These are phyloP conservation scores for Pseudomugil tenellus DNA, from an alignment of 2,797 vertebrate species.

Conservation along the genomic window DNA sequence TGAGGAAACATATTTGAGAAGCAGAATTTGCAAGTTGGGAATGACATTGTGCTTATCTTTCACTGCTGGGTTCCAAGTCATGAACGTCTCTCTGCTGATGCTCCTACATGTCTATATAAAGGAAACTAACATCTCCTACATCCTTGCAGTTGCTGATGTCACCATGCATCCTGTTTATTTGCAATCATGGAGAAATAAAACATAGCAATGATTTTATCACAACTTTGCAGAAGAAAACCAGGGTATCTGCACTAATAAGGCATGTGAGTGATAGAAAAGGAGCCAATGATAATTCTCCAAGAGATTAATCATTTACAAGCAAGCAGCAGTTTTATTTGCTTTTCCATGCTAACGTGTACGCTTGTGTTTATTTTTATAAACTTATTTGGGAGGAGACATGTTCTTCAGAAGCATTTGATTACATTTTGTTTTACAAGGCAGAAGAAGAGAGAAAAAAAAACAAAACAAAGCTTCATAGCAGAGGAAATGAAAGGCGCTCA, in stretches of 20 bases:
- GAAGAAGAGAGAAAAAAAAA: conserved; percentile 6
- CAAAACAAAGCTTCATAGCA: conserved; percentile 20
- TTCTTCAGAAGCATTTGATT: conserved; percentile 29
- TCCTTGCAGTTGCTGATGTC: conserved; percentile 39
- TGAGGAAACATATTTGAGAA: neutral
- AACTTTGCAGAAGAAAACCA: conserved; percentile 11
- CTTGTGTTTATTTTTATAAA: conserved; percentile 7
- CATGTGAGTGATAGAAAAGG: neutral
- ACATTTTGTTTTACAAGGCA: conserved; percentile 34
- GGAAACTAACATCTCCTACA: conserved; percentile 35
- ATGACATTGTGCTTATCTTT: neutral
- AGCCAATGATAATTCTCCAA: neutral
- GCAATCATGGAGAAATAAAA: conserved; percentile 56
- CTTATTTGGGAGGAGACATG: neutral
- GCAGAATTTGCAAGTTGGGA: neutral
- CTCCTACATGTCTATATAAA: conserved; percentile 20
- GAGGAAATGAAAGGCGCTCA: conserved; percentile 66
- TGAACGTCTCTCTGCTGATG: neutral
- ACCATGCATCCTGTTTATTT: conserved; percentile 70
- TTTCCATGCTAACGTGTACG: neutral
- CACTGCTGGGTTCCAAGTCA: neutral
- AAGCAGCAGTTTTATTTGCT: neutral
- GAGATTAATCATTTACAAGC: neutral
- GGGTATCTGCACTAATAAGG: neutral
- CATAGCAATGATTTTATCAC: conserved; percentile 13